Evolutionary conservation across 1,140 invertebrate species (phyloP), one percentile per base, ranked within the genome.

Genomic region (Tetramorium simillimum): DNA sequence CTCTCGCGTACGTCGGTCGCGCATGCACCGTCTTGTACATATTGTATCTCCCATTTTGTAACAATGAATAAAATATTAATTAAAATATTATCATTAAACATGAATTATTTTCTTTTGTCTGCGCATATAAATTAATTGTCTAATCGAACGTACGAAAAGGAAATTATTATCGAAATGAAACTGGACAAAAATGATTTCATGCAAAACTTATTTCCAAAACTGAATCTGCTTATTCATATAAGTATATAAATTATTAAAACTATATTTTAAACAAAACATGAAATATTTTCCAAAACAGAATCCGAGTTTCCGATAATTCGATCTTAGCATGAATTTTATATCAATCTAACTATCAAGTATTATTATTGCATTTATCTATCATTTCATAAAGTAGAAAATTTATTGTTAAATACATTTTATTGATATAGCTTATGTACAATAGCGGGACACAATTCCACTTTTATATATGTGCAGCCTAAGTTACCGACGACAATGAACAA

Each of bases 391-490:
- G 9, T 80, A 14, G 16, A 84, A 60, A 84, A 60, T 84, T 46
- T 73, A 84, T 73, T 37, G 28, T 70, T 84, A 69, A 49, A 75
- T 75, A 88, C 62, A 77, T 56, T 91, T 92, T 91, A 90, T 90
- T 89, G 21, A 46, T 51, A 63, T 86, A 37, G 77, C 87, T 90
- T 92, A 92, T 94, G 56, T 92, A 94, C 92, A 94, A 46, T 77
- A 49, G 21, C 16, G 72, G 56, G 86, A 88, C 81, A 67, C 72
- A 18, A 24, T 9, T 86, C 10, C 40, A 18, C 37, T n/a, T 76
- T 82, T 77, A 49, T 7, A 49, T 75, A 53, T 85, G 73, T 46
- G 85, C 85, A 87, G 67, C 46, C 92, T 92, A 93, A 82, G 70
- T 82, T 67, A 76, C 60, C 43, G 87, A 86, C 77, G 91, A 92